Percentiles rank a stretch among this genome's conserved stretches.
Conservation (phyloP, 1,140 invertebrate genomes). For the Stegodyphus dumicola region DNA sequence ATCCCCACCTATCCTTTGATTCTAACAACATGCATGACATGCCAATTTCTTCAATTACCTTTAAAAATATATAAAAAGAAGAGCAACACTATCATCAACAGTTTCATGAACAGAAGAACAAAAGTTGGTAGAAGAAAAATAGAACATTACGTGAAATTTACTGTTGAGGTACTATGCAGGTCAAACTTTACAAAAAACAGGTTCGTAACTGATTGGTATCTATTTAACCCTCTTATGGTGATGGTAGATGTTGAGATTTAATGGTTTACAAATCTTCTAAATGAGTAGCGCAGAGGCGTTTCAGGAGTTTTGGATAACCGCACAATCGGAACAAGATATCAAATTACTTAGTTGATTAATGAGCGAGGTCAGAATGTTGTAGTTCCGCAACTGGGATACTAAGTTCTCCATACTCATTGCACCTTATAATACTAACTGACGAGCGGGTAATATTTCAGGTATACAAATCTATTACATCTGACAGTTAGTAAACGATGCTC, state of each 20-base stretch:
- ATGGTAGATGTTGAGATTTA: not conserved
- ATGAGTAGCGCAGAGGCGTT: not conserved
- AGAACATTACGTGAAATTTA: not conserved
- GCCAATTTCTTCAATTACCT: no score
- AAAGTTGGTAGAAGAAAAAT: not conserved
- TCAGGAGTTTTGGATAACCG: not conserved
- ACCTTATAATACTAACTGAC: no score
- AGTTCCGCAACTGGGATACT: no score
- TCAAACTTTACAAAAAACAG: not conserved
- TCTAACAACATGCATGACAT: no score
- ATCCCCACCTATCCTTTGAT: no score
- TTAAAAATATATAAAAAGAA: no score
- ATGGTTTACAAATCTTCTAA: not conserved
- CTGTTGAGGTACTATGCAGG: not conserved
- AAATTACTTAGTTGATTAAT: slow-evolving; percentile 17
- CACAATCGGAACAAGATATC: slow-evolving; percentile 26
- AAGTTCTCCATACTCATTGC: no score
- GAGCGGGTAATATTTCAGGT: no score
- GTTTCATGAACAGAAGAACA: no score
- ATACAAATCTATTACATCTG: no score
- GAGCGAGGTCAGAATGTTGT: not conserved
- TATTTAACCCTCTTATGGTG: not conserved
- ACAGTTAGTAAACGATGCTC: no score
- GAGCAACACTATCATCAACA: no score
- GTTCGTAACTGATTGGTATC: not conserved